A percentile compares a stretch with the other conserved stretches of the same genome.
Conservation (phyloP, 1,140 invertebrate genomes). For the Drosophila malerkotliana region DNA sequence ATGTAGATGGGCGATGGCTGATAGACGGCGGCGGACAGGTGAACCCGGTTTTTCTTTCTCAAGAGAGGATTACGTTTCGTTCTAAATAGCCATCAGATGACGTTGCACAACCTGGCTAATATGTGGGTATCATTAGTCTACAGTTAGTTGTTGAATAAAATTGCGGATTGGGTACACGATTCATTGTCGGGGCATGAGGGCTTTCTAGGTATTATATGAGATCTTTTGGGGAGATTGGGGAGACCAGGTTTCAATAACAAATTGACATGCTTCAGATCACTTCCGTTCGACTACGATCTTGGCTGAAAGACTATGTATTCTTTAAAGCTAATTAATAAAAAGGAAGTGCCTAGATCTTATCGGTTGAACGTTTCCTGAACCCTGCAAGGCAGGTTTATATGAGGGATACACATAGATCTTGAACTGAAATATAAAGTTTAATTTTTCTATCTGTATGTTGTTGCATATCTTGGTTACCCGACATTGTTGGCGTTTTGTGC, state of each 20-base stretch:
- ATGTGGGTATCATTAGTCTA: conserved; percentile 40
- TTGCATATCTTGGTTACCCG: conserved; percentile 17
- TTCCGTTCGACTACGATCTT: conserved; percentile 25
- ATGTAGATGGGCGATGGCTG: conserved; percentile 38
- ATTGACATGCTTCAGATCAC: conserved; percentile 37
- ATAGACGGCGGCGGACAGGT: conserved; percentile 38
- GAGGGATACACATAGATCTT: no score
- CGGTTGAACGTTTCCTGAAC: conserved; percentile 55
- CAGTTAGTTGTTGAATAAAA: conserved; percentile 44
- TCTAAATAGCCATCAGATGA: conserved; percentile 50
- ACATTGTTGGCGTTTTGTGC: conserved; percentile 36
- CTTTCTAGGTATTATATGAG: conserved; percentile 9
- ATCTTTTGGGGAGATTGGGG: conserved; percentile 16
- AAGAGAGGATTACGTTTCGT: conserved; percentile 50
- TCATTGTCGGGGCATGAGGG: conserved; percentile 28
- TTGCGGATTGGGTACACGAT: conserved; percentile 32
- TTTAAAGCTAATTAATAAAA: conserved; percentile 32
- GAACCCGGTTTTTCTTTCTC: background rate
- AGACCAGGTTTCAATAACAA: conserved; percentile 30
- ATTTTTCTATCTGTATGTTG: conserved; percentile 4
- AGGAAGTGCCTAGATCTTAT: conserved; percentile 52
- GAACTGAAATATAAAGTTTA: no score
- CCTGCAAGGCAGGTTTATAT: no score
- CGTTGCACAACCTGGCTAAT: conserved; percentile 44
- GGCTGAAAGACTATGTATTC: conserved; percentile 3